Percentiles rank a stretch among this genome's conserved stretches.
phyloP scores from a whole-genome alignment of 64 coral and sea anemone species.

The Stichodactyla mertensii region DNA sequence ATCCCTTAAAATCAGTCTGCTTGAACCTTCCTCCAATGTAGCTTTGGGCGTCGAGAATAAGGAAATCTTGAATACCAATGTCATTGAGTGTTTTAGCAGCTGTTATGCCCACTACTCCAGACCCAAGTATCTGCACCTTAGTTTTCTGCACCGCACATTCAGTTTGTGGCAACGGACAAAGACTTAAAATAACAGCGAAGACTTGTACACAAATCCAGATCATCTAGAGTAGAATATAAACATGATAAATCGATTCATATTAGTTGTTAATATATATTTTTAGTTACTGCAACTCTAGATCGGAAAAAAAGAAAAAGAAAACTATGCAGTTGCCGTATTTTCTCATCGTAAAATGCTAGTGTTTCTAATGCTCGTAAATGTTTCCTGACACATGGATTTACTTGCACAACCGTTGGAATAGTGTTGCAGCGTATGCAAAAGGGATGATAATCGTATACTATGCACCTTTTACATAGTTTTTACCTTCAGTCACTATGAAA shows the following conservation, averaged over 20 bases:
- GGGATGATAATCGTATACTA: no score
- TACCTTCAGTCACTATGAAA: no score
- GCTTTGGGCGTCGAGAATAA: slow-evolving; percentile 45
- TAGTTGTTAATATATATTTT: no score
- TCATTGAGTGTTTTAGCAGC: slow-evolving; percentile 42
- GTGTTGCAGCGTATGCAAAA: no score
- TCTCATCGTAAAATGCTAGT: no score
- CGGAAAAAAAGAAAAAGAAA: no score
- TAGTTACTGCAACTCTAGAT: no score
- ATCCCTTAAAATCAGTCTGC: slow-evolving; percentile 27
- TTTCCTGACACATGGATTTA: no score
- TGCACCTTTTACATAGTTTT: no score
- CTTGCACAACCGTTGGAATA: no score
- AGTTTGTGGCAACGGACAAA: not conserved
- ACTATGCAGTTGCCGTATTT: no score
- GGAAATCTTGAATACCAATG: slow-evolving; percentile 35
- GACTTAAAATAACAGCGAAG: not conserved
- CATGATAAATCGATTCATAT: not conserved
- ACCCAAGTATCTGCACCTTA: slow-evolving; percentile 43
- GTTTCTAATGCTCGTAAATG: no score
- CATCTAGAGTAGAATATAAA: not conserved
- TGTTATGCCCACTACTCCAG: slow-evolving; percentile 38
- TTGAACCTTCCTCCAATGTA: slow-evolving; percentile 54
- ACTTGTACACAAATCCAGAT: not conserved
- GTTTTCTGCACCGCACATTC: not conserved